A percentile compares a stretch with the other conserved stretches of the same genome.
These are phyloP conservation scores for Mimumesa dahlbomi DNA, from an alignment of 2,888 invertebrate genomes.

Conservation along the genomic window DNA sequence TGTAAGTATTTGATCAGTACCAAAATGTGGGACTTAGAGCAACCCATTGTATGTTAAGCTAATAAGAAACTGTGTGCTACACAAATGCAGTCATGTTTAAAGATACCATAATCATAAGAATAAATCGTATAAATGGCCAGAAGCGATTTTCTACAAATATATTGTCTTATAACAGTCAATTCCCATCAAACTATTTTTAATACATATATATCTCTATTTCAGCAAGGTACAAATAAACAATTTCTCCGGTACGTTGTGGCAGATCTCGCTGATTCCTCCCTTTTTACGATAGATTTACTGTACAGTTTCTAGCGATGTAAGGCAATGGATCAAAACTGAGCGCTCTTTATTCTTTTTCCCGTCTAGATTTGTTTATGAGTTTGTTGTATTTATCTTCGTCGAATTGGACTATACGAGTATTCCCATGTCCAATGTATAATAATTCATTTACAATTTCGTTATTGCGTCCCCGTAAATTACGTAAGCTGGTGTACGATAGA, in stretches of 20 bases:
- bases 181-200: slow-evolving; percentile 50
- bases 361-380: too few species aligned
- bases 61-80: slow-evolving; percentile 74
- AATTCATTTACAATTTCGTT: neutral
- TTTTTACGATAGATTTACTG: too few species aligned
- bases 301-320: too few species aligned
- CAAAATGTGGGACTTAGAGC: too few species aligned
- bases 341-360: too few species aligned
- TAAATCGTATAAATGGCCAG: slow-evolving; percentile 42
- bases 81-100: slow-evolving; percentile 47
- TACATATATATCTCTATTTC: slow-evolving; percentile 63
- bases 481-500: slow-evolving; percentile 52
- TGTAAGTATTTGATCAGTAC: slow-evolving; percentile 62
- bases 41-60: slow-evolving; percentile 65
- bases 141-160: slow-evolving; percentile 52
- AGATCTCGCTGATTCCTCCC: too few species aligned
- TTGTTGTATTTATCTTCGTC: too few species aligned
- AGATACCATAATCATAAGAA: slow-evolving; percentile 23
- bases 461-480: slow-evolving; percentile 21
- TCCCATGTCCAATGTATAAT: too few species aligned
- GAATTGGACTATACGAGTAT: too few species aligned
- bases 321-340: too few species aligned
- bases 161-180: neutral
- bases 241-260: slow-evolving; percentile 7
- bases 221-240: slow-evolving; percentile 62